Percentiles rank a stretch among this genome's conserved stretches.
These are phyloP conservation scores for Phoxinus phoxinus DNA, from an alignment of 2,113 vertebrate species.

Conservation along the genomic window DNA sequence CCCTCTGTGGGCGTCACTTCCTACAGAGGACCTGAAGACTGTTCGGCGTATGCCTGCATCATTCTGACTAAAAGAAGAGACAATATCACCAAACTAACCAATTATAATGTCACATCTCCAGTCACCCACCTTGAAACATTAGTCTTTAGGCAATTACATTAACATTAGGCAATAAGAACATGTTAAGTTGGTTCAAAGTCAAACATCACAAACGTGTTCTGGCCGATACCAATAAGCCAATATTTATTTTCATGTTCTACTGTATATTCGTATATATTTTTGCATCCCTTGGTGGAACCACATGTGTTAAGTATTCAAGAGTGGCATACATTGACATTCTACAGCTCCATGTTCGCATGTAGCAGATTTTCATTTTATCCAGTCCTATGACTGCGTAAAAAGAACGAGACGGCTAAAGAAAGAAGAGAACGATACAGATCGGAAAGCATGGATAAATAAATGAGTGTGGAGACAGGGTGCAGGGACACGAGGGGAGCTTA, in stretches of 20 bases:
- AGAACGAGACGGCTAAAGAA: slow-evolving; percentile 7
- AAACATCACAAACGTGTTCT: neutral
- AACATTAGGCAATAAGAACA: neutral
- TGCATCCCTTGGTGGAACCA: neutral
- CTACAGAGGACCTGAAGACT: neutral
- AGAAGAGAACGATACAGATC: slow-evolving; percentile 18
- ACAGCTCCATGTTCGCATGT: neutral
- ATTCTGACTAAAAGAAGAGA: neutral
- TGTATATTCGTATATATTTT: neutral
- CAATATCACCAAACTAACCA: neutral
- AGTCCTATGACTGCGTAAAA: slow-evolving; percentile 10
- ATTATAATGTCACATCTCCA: neutral
- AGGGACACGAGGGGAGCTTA: slow-evolving; percentile 28
- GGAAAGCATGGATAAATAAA: slow-evolving; percentile 30
- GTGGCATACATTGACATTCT: neutral
- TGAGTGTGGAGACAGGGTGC: neutral
- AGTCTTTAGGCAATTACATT: neutral
- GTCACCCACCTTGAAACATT: neutral
- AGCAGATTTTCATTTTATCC: neutral
- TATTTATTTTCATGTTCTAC: neutral
- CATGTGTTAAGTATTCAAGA: neutral
- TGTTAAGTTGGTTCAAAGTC: neutral
- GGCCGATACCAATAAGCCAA: neutral
- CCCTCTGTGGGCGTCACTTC: slow-evolving; percentile 12
- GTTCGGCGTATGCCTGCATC: slow-evolving; percentile 1